phyloP scores from a whole-genome alignment of 2,113 vertebrate genomes.

The Otocyon megalotis region DNA sequence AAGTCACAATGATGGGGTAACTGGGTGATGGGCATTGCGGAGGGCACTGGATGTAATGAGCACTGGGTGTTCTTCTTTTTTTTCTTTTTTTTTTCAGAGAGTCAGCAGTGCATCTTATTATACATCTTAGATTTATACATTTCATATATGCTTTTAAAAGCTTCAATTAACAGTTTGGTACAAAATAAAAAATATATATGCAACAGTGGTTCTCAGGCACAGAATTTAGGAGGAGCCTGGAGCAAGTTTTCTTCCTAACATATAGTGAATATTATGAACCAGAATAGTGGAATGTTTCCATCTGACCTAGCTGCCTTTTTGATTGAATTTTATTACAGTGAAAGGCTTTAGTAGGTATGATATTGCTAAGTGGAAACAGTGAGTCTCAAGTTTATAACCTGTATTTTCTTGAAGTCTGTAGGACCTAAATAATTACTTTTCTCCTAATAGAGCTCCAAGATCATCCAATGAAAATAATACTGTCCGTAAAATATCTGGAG shows the following conservation, averaged over 20 bases:
- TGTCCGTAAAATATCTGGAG: constrained; percentile 61
- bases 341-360: constrained; percentile 67
- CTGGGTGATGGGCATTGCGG: neutral
- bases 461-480: constrained; percentile 64
- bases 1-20: neutral
- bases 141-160: constrained; percentile 79
- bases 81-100: neutral
- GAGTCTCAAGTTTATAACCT: constrained; percentile 50
- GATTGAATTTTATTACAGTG: constrained; percentile 57
- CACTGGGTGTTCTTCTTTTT: no score
- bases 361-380: constrained; percentile 58
- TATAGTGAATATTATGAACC: neutral
- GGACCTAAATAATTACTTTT: constrained; percentile 61
- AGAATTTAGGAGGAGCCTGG: constrained; percentile 15
- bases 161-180: constrained; percentile 74
- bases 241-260: neutral
- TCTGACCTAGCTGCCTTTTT: constrained; percentile 46
- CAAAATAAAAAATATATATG: constrained; percentile 62
- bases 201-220: constrained; percentile 80
- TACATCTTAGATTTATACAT: constrained; percentile 73
- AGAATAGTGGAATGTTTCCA: neutral
- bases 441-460: constrained; percentile 64
- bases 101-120: constrained; percentile 74
- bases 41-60: no score
- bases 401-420: constrained; percentile 63